Percentiles rank a stretch among this genome's conserved stretches.
Evolutionary conservation across 2,797 vertebrate genomes (phyloP).

Genomic region (Amblyraja radiata): DNA sequence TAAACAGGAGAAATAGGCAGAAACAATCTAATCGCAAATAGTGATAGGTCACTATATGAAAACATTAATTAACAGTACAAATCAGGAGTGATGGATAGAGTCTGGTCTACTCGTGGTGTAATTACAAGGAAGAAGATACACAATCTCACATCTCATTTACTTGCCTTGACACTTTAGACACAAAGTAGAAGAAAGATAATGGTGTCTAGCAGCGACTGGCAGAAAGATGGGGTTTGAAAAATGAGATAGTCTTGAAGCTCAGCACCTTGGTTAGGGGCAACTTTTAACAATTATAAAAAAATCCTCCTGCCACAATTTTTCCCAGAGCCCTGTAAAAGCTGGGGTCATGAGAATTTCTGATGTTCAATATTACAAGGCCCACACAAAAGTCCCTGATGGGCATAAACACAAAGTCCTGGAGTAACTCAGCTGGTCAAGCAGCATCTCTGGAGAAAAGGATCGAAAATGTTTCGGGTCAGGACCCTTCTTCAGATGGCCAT

Average conservation of each 20-base stretch:
- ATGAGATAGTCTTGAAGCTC: neutral
- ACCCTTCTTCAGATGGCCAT: no score
- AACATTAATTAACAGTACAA: neutral
- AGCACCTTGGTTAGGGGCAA: neutral
- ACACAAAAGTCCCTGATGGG: neutral
- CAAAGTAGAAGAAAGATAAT: neutral
- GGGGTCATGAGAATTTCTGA: neutral
- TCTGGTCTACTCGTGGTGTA: neutral
- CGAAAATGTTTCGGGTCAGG: no score
- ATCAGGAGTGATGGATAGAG: neutral
- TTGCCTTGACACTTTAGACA: neutral
- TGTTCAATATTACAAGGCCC: neutral
- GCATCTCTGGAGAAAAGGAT: no score
- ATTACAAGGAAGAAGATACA: neutral
- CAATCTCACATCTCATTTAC: neutral
- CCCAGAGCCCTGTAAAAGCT: neutral
- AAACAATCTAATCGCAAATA: neutral
- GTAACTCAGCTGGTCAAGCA: no score
- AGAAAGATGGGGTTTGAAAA: neutral
- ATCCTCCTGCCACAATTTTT: neutral
- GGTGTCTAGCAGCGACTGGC: neutral
- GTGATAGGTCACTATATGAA: neutral
- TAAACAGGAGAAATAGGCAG: neutral
- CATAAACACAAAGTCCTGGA: no score
- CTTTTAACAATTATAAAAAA: neutral